Conservation (phyloP, 1,140 invertebrate species). For the Dinoponera quadriceps region DNA sequence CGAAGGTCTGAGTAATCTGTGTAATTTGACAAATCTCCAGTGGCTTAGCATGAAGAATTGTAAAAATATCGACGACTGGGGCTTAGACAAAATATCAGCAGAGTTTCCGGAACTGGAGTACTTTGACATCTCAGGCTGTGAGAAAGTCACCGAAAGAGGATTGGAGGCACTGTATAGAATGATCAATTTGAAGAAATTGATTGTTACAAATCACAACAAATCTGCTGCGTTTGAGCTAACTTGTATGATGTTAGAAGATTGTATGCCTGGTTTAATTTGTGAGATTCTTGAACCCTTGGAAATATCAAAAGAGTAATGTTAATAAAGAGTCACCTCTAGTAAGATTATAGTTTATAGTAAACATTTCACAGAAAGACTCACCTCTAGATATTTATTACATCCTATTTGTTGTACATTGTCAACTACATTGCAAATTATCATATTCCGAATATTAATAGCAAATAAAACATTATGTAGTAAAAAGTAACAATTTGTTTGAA, state of each 20-base stretch:
- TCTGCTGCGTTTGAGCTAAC: conserved; percentile 85
- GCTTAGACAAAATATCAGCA: conserved; percentile 88
- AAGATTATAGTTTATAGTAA: not conserved
- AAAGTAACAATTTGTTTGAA: conserved; percentile 16
- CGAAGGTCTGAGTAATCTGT: conserved; percentile 90
- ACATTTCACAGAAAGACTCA: not conserved
- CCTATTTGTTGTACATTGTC: conserved; percentile 21
- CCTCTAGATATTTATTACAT: conserved; percentile 2
- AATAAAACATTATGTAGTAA: not conserved
- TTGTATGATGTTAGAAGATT: conserved; percentile 87
- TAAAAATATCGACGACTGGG: conserved; percentile 91
- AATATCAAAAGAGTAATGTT: not conserved
- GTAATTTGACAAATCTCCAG: conserved; percentile 87
- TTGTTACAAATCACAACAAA: conserved; percentile 82
- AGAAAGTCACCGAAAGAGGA: conserved; percentile 88
- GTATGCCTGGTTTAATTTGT: conserved; percentile 75
- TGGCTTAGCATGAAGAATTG: conserved; percentile 89
- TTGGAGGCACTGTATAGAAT: conserved; percentile 89
- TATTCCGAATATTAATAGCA: not conserved
- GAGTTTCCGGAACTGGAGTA: conserved; percentile 89
- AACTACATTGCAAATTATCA: not conserved
- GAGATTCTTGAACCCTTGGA: conserved; percentile 66
- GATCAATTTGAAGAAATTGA: conserved; percentile 86
- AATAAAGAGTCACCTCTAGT: not conserved
- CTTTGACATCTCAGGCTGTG: conserved; percentile 91